These are phyloP conservation scores for Drosophila paulistorum DNA, from an alignment of 1,140 invertebrate genomes.

Conservation along the genomic window DNA sequence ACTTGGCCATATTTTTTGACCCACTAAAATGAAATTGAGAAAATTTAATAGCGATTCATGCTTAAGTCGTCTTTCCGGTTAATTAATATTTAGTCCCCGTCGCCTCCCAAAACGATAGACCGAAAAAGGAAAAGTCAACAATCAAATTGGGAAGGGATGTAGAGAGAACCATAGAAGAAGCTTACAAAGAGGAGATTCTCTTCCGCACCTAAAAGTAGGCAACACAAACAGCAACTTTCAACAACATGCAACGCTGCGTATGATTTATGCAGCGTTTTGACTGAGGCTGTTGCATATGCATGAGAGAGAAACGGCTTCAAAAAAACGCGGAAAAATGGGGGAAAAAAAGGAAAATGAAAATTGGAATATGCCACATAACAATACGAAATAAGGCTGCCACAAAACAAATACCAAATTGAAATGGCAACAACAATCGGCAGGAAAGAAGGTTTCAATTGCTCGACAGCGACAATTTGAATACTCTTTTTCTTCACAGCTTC, in stretches of 20 bases:
- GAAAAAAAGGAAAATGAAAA: conserved; percentile 26
- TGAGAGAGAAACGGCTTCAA: conserved; percentile 24
- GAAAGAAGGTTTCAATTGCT: conserved; percentile 14
- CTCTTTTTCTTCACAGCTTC: conserved; percentile 7
- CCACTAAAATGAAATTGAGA: conserved; percentile 45
- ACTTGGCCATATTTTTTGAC: conserved; percentile 43
- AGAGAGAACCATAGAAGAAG: conserved; percentile 9
- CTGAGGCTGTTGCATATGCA: conserved; percentile 75
- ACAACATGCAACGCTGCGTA: conserved; percentile 53
- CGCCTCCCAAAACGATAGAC: neutral
- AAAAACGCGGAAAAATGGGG: neutral
- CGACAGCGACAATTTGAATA: neutral
- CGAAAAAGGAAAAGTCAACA: conserved; percentile 34
- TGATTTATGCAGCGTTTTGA: conserved; percentile 70
- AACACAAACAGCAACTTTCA: conserved; percentile 33
- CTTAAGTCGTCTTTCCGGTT: conserved; percentile 29
- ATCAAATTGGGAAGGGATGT: conserved; percentile 16
- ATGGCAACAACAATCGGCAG: conserved; percentile 28
- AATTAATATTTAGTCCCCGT: conserved; percentile 65
- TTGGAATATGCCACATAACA: conserved; percentile 52
- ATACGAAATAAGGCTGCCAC: conserved; percentile 34
- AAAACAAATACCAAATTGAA: conserved; percentile 51
- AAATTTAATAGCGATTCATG: conserved; percentile 26
- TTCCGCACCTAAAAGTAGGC: conserved; percentile 42
- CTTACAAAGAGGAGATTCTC: neutral